Conservation (phyloP, 1,140 invertebrate genomes). For the Grapholita molesta region DNA sequence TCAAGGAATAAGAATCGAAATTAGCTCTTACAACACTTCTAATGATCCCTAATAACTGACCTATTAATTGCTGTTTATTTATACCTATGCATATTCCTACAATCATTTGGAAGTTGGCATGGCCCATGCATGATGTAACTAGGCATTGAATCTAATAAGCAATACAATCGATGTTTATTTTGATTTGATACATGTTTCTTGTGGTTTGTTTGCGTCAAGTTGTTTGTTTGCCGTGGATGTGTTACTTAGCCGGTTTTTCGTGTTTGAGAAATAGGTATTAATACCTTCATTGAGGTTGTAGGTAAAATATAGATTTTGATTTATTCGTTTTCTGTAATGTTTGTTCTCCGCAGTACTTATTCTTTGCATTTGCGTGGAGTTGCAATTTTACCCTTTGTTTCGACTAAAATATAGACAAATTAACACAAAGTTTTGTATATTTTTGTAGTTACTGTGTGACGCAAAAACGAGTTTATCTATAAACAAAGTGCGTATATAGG, state of each 20-base stretch:
- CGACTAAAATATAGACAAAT: background rate
- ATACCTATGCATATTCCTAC: background rate
- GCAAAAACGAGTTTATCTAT: background rate
- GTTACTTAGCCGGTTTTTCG: background rate
- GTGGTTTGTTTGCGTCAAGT: background rate
- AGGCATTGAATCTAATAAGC: background rate
- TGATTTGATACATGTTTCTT: background rate
- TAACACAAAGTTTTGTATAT: background rate
- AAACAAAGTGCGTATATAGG: background rate
- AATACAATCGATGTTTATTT: slow-evolving; percentile 11
- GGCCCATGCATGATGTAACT: background rate
- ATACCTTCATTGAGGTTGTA: too few relatives aligned
- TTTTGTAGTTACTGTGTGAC: background rate
- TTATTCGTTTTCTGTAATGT: too few relatives aligned
- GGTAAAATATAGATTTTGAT: too few relatives aligned
- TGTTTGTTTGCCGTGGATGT: background rate
- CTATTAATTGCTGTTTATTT: background rate
- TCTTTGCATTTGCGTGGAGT: too few relatives aligned
- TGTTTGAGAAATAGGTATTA: background rate
- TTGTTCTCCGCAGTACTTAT: too few relatives aligned
- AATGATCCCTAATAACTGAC: background rate
- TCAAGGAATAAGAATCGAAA: too few relatives aligned
- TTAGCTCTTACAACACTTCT: background rate
- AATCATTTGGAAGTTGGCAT: background rate
- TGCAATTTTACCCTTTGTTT: background rate